phyloP scores from a whole-genome alignment of 2,888 invertebrate species.

The Eristalinus sepulchralis region DNA sequence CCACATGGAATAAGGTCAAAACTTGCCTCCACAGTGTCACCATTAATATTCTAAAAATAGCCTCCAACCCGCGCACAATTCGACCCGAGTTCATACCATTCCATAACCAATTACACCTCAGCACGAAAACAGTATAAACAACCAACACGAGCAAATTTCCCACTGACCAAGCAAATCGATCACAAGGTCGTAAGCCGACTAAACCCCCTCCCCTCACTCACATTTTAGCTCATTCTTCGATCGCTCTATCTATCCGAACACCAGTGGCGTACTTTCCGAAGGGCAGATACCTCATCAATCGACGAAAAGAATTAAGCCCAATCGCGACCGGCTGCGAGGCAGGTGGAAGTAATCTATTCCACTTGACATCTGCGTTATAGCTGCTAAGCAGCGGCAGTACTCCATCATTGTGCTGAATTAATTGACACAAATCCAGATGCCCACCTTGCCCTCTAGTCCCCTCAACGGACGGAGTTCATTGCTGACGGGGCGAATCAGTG shows the following conservation, averaged over 20 bases:
- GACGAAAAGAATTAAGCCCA: neutral
- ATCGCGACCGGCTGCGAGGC: neutral
- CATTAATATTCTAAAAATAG: too few relatives aligned
- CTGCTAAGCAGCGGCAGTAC: neutral
- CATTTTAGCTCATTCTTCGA: neutral
- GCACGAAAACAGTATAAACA: neutral
- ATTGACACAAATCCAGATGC: slow-evolving; percentile 10
- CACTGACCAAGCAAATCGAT: neutral
- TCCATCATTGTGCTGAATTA: neutral
- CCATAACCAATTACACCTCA: too few relatives aligned
- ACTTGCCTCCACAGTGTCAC: too few relatives aligned
- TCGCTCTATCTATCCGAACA: neutral
- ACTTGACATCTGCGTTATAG: neutral
- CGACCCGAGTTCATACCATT: too few relatives aligned
- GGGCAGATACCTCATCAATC: slow-evolving; percentile 1
- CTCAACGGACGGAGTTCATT: neutral
- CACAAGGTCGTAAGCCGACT: neutral
- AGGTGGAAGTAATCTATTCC: neutral
- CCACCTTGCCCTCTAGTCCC: neutral
- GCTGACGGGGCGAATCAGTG: slow-evolving; percentile 29
- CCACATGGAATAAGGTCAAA: too few relatives aligned
- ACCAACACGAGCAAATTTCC: neutral
- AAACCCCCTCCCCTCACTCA: neutral
- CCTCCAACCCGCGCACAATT: too few relatives aligned
- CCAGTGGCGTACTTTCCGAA: neutral